Percentiles rank a stretch among this genome's conserved stretches.
These are phyloP conservation scores for Emys orbicularis DNA, from an alignment of 2,797 vertebrate species.

Conservation along the genomic window DNA sequence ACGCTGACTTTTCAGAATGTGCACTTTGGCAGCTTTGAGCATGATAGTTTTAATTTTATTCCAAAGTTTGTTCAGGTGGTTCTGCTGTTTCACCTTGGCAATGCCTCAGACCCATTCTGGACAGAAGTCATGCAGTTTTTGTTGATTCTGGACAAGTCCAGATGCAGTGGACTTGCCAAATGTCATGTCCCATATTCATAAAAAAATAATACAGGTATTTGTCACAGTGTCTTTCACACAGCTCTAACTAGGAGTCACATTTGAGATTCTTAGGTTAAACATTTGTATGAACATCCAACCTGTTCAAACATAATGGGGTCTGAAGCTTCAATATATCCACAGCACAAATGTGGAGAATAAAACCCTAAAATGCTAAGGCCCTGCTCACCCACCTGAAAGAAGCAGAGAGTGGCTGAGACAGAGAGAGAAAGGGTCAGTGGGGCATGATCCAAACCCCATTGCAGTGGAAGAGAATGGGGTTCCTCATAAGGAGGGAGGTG, in stretches of 20 bases:
- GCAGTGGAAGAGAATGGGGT: not conserved
- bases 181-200: not conserved
- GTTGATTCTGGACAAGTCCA: not conserved
- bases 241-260: not conserved
- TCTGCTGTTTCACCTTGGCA: not conserved
- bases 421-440: not conserved
- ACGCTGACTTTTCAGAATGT: too few species aligned
- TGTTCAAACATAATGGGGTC: not conserved
- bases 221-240: not conserved
- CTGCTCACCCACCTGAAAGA: not conserved
- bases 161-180: not conserved
- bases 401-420: not conserved
- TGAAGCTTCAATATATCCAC: not conserved
- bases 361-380: not conserved
- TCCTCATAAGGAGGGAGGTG: not conserved
- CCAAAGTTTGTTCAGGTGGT: too few species aligned
- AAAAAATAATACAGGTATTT: not conserved
- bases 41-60: too few species aligned
- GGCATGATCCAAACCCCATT: not conserved
- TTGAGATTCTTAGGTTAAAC: not conserved
- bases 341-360: not conserved
- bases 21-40: too few species aligned
- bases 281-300: not conserved
- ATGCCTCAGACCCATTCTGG: not conserved
- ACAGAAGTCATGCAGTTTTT: not conserved